phyloP scores from a whole-genome alignment of 2,888 invertebrate species.

The Odontothrips loti region DNA sequence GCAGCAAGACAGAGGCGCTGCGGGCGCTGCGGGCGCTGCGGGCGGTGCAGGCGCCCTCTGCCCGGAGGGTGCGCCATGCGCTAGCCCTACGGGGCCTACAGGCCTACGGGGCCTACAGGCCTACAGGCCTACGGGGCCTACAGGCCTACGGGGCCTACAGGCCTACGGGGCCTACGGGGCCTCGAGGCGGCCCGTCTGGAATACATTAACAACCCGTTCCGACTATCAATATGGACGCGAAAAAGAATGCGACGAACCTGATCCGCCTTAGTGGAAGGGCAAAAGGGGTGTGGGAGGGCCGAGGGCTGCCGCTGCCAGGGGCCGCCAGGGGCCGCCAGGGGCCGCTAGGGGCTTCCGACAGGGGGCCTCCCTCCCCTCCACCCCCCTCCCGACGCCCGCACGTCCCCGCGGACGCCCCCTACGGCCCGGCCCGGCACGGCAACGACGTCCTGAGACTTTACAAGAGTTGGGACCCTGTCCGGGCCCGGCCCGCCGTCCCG shows the following conservation, averaged over 20 bases:
- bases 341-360: constrained; percentile 30
- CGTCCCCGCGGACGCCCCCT: background rate
- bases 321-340: constrained; percentile 29
- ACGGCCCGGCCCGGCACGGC: background rate
- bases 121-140: no score
- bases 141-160: no score
- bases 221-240: constrained; percentile 17
- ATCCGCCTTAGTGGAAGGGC: background rate
- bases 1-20: background rate
- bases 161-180: no score
- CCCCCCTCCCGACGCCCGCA: background rate
- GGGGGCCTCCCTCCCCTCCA: background rate
- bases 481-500: background rate
- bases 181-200: background rate
- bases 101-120: no score
- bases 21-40: background rate
- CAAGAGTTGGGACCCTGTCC: constrained; percentile 11
- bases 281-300: constrained; percentile 7
- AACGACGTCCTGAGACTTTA: constrained; percentile 3
- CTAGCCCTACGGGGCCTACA: no score
- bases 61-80: no score
- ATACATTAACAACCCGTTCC: constrained; percentile 24
- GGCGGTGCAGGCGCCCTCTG: no score
- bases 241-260: constrained; percentile 9
- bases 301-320: background rate